A percentile compares a stretch with the other conserved stretches of the same genome.
Conservation (phyloP, 2,888 invertebrate genomes). For the Deilephila elpenor region DNA sequence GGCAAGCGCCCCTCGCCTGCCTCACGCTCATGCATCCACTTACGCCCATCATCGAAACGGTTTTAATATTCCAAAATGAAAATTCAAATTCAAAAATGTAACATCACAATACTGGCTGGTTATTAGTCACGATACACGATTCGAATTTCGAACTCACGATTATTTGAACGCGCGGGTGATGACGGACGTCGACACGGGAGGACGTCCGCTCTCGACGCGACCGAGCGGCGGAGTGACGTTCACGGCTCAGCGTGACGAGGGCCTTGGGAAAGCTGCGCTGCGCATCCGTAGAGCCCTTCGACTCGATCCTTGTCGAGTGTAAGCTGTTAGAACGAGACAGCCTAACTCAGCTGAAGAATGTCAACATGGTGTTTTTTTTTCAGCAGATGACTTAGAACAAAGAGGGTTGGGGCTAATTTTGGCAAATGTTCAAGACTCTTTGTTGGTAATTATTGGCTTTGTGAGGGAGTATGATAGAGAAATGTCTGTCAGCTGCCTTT, state of each 20-base stretch:
- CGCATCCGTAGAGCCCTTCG: slow-evolving; percentile 51
- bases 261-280: slow-evolving; percentile 54
- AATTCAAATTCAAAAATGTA: slow-evolving; percentile 38
- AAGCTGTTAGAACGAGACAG: slow-evolving; percentile 39
- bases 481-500: neutral
- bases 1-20: slow-evolving; percentile 83
- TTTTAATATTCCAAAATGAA: slow-evolving; percentile 40
- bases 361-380: slow-evolving; percentile 54
- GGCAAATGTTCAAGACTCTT: slow-evolving; percentile 38
- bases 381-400: slow-evolving; percentile 56
- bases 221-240: slow-evolving; percentile 69
- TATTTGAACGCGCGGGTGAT: slow-evolving; percentile 44
- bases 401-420: slow-evolving; percentile 49
- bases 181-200: slow-evolving; percentile 44
- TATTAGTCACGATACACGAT: slow-evolving; percentile 33
- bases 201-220: slow-evolving; percentile 70
- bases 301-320: slow-evolving; percentile 38
- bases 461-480: slow-evolving; percentile 16
- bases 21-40: slow-evolving; percentile 85
- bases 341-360: slow-evolving; percentile 46
- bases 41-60: slow-evolving; percentile 79
- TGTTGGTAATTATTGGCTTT: slow-evolving; percentile 25
- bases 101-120: slow-evolving; percentile 31
- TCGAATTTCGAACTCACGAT: slow-evolving; percentile 46
- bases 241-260: slow-evolving; percentile 39